Conservation (phyloP, 2,797 vertebrate genomes). For the Gobionotothen gibberifrons region DNA sequence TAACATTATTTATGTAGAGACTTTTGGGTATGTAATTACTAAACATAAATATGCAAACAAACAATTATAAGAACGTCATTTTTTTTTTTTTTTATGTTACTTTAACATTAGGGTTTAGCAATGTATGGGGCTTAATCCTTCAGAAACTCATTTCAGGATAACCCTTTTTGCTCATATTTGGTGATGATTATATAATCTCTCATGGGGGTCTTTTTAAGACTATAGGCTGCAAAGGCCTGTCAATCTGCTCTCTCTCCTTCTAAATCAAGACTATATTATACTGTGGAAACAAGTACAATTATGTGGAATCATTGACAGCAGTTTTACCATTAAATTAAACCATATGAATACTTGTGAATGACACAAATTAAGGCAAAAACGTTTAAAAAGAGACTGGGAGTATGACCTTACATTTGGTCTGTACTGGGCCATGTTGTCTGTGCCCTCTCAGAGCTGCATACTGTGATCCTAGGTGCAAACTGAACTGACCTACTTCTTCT, state of each 20-base stretch:
- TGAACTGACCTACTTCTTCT: conserved; percentile 68
- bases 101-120: not conserved
- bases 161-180: conserved; percentile 6
- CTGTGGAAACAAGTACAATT: not conserved
- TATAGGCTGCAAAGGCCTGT: not conserved
- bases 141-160: conserved; percentile 30
- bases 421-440: conserved; percentile 1
- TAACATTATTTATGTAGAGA: no score
- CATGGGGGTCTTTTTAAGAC: not conserved
- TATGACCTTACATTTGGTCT: not conserved
- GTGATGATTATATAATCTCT: not conserved
- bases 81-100: not conserved
- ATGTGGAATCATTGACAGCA: not conserved
- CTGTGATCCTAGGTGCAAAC: conserved; percentile 36
- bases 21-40: no score
- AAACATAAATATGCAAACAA: not conserved
- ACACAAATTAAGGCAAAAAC: conserved; percentile 1
- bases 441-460: conserved; percentile 18
- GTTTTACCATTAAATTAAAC: not conserved
- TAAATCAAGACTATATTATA: not conserved
- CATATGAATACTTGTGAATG: not conserved
- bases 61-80: not conserved
- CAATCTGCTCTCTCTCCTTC: not conserved
- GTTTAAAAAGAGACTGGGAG: not conserved
- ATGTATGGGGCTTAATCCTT: conserved; percentile 6